Base-by-base conservation (phyloP, 2,888 invertebrate species). In the Ectropis crepuscularia region DNA sequence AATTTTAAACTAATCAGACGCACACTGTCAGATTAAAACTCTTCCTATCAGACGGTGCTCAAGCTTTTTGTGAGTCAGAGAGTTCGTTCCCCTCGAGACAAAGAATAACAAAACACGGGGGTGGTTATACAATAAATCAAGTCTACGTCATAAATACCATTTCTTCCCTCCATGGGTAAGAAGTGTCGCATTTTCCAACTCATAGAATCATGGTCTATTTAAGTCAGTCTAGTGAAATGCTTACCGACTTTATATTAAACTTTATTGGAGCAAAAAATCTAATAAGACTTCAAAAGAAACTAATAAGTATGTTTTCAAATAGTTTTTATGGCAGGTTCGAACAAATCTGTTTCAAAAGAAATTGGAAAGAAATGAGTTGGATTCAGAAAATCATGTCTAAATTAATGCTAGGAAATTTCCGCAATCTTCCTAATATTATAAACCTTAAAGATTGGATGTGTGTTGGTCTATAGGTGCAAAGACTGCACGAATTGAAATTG, bases 121-220 rank as follows among this genome's bases (percentile, higher is more conserved):
- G 76, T 77, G 75, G 74, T 72, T 70, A 53, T 67, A 75, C 74
- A 72, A 82, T 82, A 82, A 82, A 82, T 82, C 82, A 82, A 76
- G 73, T 75, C 74, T 63, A 78, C 78, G 80, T 82, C 82, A 82
- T 82, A 82, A 80, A 82, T 81, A 77, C 79, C 80, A 79, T 78
- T 72, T 74, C 70, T 71, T 74, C 74, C 72, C 70, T 73, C 70
- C 59, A 71, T 73, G 74, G 73, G 79, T 80, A 82, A 81, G 73
- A 75, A 75, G 82, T 82, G 82, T 82, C 82, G 79, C 82, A 78
- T 82, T 82, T 82, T 82, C 82, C 82, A 77, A 80, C 74, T 82
- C 82, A 82, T 82, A 79, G 67, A 68, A 57, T 61, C 11, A n/a
- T 53, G 57, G 6, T 46, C 6, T 6, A 16, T 61, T 65, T 57